Evolutionary conservation across 2,113 vertebrate genomes (phyloP).

Genomic region (Gasterosteus nipponicus): DNA sequence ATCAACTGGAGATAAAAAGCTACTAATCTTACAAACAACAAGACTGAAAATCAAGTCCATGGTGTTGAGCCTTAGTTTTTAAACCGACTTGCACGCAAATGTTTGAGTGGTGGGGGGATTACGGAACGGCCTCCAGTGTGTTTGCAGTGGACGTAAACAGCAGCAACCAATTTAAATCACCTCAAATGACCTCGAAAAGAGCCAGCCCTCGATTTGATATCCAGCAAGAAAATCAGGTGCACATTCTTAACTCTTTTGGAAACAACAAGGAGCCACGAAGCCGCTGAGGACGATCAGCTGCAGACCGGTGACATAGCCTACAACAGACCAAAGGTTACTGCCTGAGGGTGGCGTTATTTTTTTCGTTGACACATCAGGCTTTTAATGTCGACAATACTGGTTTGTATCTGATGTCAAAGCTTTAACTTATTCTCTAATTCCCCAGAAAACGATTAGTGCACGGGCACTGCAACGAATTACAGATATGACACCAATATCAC

Average conservation of each 20-base stretch:
- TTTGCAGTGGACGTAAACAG: conserved; percentile 41
- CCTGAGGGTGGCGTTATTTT: not conserved
- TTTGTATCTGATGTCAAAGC: not conserved
- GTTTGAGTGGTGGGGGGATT: conserved; percentile 9
- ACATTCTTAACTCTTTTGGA: conserved; percentile 13
- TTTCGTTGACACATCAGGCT: not conserved
- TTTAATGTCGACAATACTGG: not conserved
- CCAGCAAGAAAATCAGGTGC: conserved; percentile 9
- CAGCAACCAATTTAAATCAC: conserved; percentile 22
- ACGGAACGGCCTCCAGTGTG: conserved; percentile 24
- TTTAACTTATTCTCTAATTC: not conserved
- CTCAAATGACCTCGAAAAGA: conserved; percentile 18
- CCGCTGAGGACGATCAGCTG: not conserved
- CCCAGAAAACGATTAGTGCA: not conserved
- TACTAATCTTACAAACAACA: conserved; percentile 24
- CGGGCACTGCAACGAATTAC: not conserved
- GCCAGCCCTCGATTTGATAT: conserved; percentile 4
- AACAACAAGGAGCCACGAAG: not conserved
- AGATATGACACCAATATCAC: not conserved
- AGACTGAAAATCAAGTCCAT: not conserved
- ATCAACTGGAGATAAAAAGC: not conserved
- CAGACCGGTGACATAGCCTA: not conserved
- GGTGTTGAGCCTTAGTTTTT: conserved; percentile 6
- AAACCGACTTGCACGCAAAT: not conserved
- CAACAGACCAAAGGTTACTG: not conserved